Conservation (phyloP, 2,113 vertebrate genomes). For the Mionectes macconnelli region DNA sequence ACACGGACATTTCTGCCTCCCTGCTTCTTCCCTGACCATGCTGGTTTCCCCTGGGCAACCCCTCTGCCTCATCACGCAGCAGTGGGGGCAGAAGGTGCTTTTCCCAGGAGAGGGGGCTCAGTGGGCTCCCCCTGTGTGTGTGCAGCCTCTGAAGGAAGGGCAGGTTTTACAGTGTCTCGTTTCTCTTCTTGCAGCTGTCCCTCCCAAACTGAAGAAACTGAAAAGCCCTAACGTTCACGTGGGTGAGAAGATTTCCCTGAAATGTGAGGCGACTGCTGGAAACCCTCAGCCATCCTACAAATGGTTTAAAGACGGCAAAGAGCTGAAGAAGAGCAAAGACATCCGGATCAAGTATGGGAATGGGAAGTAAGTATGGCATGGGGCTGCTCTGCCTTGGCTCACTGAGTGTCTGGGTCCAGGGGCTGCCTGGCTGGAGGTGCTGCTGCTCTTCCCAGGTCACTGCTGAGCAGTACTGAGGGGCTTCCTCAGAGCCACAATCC, state of each 20-base stretch:
- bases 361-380: conserved; percentile 79
- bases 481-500: neutral
- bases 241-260: conserved; percentile 86
- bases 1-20: fast-evolving
- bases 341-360: conserved; percentile 86
- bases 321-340: conserved; percentile 90
- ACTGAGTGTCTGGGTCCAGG: neutral
- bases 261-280: conserved; percentile 88
- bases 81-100: neutral
- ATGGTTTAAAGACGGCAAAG: conserved; percentile 95
- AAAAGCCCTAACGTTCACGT: conserved; percentile 85
- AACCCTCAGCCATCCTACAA: conserved; percentile 87
- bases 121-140: neutral
- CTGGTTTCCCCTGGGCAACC: neutral
- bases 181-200: conserved; percentile 72
- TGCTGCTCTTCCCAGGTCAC: neutral
- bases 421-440: neutral
- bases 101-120: neutral
- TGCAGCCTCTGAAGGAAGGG: neutral
- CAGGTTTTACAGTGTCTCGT: neutral
- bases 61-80: fast-evolving
- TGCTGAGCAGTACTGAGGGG: neutral
- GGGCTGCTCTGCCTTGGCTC: neutral
- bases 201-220: conserved; percentile 91
- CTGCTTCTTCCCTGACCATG: neutral